A percentile compares a stretch with the other conserved stretches of the same genome.
Conservation (phyloP, 2,797 vertebrate species). For the Chiroxiphia lanceolata region DNA sequence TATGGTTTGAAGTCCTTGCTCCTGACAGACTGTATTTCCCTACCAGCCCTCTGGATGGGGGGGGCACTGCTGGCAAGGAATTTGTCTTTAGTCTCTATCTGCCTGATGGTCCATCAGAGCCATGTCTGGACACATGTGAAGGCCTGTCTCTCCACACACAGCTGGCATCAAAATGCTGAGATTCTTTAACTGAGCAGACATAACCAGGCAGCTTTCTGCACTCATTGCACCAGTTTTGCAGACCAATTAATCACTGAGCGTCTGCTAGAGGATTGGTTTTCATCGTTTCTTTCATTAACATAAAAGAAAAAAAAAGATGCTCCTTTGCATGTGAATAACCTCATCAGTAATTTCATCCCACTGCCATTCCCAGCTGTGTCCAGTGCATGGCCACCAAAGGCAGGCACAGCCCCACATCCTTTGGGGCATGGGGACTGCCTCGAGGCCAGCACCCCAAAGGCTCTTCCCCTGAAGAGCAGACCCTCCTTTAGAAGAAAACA, state of each 20-base stretch:
- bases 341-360: not conserved
- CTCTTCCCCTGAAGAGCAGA: not conserved
- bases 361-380: not conserved
- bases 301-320: not conserved
- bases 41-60: not conserved
- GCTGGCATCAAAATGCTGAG: not conserved
- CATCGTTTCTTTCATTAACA: not conserved
- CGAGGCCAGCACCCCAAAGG: not conserved
- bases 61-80: not conserved
- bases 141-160: not conserved
- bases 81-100: not conserved
- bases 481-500: not conserved
- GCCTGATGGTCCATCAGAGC: not conserved
- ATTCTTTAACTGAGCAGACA: not conserved
- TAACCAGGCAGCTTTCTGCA: not conserved
- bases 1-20: not conserved
- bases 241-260: not conserved
- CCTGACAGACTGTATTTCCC: not conserved
- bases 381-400: not conserved
- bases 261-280: not conserved
- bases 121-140: rapidly evolving
- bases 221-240: not conserved
- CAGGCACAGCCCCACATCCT: not conserved
- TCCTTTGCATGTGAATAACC: not conserved
- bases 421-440: not conserved